Percentiles rank a stretch among this genome's conserved stretches.
These are phyloP conservation scores for Graptemys geographica DNA, from an alignment of 2,797 vertebrate genomes.

Conservation along the genomic window DNA sequence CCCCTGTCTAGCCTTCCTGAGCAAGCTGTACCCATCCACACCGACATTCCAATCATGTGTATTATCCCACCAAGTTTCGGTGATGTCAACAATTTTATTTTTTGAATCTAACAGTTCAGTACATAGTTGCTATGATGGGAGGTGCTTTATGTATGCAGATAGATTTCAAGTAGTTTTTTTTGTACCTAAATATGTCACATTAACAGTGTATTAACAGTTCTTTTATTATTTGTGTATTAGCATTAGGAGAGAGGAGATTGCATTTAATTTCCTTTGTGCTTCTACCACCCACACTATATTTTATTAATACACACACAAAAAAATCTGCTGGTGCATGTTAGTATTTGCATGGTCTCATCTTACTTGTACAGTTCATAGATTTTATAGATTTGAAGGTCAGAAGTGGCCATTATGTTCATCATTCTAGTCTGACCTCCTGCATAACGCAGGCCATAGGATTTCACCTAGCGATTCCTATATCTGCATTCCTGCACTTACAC, in stretches of 20 bases:
- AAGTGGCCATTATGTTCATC: background rate
- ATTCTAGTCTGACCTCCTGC: background rate
- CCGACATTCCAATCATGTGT: no score
- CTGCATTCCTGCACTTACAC: conserved; percentile 37
- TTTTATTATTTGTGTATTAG: background rate
- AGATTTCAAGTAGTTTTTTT: background rate
- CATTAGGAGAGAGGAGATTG: background rate
- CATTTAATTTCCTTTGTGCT: background rate
- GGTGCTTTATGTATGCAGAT: background rate
- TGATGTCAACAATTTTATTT: background rate
- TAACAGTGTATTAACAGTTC: background rate
- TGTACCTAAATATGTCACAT: background rate
- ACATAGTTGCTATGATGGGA: background rate
- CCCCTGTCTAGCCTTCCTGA: no score
- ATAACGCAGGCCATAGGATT: conserved; percentile 14
- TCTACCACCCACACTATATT: background rate
- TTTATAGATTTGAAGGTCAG: conserved; percentile 11
- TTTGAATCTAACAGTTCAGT: background rate
- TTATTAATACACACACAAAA: rapidly evolving
- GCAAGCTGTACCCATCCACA: no score
- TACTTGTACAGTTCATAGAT: background rate
- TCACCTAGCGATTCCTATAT: background rate
- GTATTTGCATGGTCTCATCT: background rate
- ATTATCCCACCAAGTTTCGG: no score
- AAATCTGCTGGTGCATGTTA: background rate